Percentiles rank a stretch among this genome's conserved stretches.
phyloP scores from a whole-genome alignment of 2,113 vertebrate species.

The Tragelaphus scriptus region DNA sequence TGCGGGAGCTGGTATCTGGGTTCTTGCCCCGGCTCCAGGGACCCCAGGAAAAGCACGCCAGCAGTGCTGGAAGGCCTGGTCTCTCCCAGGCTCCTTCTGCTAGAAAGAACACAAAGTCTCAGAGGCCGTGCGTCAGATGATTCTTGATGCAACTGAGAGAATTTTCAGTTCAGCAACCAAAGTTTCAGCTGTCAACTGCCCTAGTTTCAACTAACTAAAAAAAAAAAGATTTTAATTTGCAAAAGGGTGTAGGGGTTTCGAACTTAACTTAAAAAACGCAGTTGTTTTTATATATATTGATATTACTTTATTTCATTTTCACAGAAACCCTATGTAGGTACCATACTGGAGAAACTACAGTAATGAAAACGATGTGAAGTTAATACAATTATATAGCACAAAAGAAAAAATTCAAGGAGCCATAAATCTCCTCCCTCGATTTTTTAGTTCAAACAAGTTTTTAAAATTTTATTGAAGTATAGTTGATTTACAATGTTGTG shows the following conservation, averaged over 20 bases:
- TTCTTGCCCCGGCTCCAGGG: constrained; percentile 51
- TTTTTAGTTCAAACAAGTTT: background rate
- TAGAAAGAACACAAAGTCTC: constrained; percentile 30
- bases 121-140: background rate
- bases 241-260: background rate
- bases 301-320: background rate
- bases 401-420: background rate
- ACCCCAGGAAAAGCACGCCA: constrained; percentile 66
- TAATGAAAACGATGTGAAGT: background rate
- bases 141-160: background rate
- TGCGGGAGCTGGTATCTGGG: background rate
- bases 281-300: background rate
- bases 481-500: background rate
- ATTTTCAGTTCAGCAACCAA: background rate
- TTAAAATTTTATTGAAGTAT: background rate
- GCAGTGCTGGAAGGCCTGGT: background rate
- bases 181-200: background rate
- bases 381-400: background rate
- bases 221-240: background rate
- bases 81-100: constrained; percentile 42
- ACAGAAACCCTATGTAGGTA: background rate
- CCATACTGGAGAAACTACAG: background rate
- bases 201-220: background rate
- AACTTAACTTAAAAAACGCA: background rate
- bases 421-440: background rate